Evolutionary conservation across 1,140 invertebrate genomes (phyloP).

Genomic region (Orius insidiosus): DNA sequence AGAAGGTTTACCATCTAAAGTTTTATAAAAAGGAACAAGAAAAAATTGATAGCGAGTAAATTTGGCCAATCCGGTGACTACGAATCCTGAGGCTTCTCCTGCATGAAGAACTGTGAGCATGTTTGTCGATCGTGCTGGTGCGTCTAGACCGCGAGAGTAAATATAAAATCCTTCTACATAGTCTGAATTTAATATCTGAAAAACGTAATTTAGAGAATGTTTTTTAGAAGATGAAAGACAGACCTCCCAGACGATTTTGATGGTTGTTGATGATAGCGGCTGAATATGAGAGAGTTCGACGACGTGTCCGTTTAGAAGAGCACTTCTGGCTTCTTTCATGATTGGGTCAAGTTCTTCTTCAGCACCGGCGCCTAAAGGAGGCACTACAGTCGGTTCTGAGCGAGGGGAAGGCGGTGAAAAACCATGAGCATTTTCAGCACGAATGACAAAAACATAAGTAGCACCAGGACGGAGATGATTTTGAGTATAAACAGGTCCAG

Average conservation of each 20-base stretch:
- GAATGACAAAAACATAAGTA: slow-evolving; percentile 69
- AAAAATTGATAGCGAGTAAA: slow-evolving; percentile 62
- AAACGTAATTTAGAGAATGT: slow-evolving; percentile 10
- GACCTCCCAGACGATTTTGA: slow-evolving; percentile 71
- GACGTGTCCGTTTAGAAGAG: slow-evolving; percentile 48
- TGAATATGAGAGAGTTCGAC: slow-evolving; percentile 64
- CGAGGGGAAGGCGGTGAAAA: slow-evolving; percentile 47
- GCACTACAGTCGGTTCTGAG: slow-evolving; percentile 44
- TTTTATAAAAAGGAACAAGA: slow-evolving; percentile 58
- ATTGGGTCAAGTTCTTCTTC: slow-evolving; percentile 26
- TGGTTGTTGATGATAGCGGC: slow-evolving; percentile 59
- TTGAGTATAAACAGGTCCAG: slow-evolving; percentile 40
- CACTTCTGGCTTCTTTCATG: slow-evolving; percentile 44
- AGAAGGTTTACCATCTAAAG: slow-evolving; percentile 56
- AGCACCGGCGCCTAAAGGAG: slow-evolving; percentile 23
- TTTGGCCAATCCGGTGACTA: slow-evolving; percentile 48
- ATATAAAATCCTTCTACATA: slow-evolving; percentile 50
- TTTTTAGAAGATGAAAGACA: slow-evolving; percentile 15
- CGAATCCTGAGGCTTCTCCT: slow-evolving; percentile 48
- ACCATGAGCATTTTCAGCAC: slow-evolving; percentile 72
- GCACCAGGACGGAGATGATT: slow-evolving; percentile 50
- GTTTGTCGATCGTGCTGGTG: slow-evolving; percentile 38
- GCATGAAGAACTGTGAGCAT: slow-evolving; percentile 59
- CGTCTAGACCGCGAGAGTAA: slow-evolving; percentile 31
- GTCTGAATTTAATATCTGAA: slow-evolving; percentile 43